phyloP scores from a whole-genome alignment of 1,140 invertebrate genomes.

The Mizuhopecten yessoensis region DNA sequence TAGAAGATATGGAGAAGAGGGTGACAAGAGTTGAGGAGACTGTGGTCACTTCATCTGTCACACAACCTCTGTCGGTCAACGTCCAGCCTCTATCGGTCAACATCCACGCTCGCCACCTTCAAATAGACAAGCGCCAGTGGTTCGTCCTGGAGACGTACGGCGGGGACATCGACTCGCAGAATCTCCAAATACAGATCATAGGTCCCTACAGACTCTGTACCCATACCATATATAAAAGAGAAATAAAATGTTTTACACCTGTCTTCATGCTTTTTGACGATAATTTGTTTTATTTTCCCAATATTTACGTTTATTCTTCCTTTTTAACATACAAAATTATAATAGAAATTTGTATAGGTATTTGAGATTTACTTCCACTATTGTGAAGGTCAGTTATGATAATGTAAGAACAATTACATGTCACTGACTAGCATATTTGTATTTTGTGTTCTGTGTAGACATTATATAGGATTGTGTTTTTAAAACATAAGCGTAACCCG shows the following conservation, averaged over 20 bases:
- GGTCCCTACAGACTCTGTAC: conserved; percentile 52
- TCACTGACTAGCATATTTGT: too few relatives aligned
- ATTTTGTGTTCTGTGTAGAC: too few relatives aligned
- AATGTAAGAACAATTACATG: too few relatives aligned
- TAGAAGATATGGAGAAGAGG: conserved; percentile 79
- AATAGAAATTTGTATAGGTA: too few relatives aligned
- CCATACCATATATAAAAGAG: neutral
- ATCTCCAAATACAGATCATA: conserved; percentile 64
- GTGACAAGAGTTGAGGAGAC: conserved; percentile 26
- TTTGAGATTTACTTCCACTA: too few relatives aligned
- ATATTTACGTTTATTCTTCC: neutral
- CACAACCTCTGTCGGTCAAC: conserved; percentile 80
- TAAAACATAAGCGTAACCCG: too few relatives aligned
- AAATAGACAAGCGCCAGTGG: conserved; percentile 66
- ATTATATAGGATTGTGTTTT: too few relatives aligned
- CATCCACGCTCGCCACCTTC: conserved; percentile 73
- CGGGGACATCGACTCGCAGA: conserved; percentile 50
- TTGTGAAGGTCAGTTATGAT: too few relatives aligned
- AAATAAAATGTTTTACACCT: neutral
- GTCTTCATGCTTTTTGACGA: neutral
- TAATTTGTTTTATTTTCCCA: neutral
- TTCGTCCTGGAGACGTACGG: conserved; percentile 64
- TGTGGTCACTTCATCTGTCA: neutral
- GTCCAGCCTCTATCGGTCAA: conserved; percentile 77
- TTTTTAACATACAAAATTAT: too few relatives aligned